These are phyloP conservation scores for Hypomesus transpacificus DNA, from an alignment of 2,113 vertebrate species.

Conservation along the genomic window DNA sequence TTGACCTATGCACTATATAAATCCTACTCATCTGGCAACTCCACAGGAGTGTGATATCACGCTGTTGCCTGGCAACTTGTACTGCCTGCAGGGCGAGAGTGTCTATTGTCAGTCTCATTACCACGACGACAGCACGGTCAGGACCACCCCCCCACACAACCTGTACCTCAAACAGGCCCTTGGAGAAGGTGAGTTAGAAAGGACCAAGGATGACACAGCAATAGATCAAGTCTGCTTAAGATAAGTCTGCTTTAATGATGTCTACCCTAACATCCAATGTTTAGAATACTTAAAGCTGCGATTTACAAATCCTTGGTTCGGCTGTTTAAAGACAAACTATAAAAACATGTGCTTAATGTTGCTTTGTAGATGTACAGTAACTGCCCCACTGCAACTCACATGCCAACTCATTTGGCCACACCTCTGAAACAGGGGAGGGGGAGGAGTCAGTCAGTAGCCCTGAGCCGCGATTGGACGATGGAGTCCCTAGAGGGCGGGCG, in stretches of 20 bases:
- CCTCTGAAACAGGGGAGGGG: constrained; percentile 41
- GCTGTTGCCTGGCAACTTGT: constrained; percentile 62
- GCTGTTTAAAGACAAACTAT: background rate
- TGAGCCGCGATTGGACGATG: constrained; percentile 52
- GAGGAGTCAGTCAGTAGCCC: constrained; percentile 68
- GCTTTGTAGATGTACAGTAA: background rate
- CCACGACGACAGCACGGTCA: constrained; percentile 4
- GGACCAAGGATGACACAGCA: too few relatives aligned
- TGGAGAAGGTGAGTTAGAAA: constrained; percentile 35
- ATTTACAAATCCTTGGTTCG: background rate
- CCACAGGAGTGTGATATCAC: constrained; percentile 62
- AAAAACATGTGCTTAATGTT: background rate
- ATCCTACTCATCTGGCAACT: background rate
- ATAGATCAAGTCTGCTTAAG: background rate
- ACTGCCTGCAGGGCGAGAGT: constrained; percentile 57
- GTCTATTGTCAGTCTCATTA: constrained; percentile 65
- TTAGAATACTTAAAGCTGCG: background rate
- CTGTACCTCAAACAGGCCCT: background rate
- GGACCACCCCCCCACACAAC: background rate
- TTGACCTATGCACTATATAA: background rate
- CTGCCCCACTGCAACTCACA: too few relatives aligned
- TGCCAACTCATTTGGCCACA: background rate
- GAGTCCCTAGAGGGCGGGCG: constrained; percentile 22
- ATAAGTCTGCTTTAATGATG: background rate
- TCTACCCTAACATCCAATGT: background rate